Evolutionary conservation across 2,113 vertebrate genomes (phyloP).

Genomic region (Psittacara wagleri): DNA sequence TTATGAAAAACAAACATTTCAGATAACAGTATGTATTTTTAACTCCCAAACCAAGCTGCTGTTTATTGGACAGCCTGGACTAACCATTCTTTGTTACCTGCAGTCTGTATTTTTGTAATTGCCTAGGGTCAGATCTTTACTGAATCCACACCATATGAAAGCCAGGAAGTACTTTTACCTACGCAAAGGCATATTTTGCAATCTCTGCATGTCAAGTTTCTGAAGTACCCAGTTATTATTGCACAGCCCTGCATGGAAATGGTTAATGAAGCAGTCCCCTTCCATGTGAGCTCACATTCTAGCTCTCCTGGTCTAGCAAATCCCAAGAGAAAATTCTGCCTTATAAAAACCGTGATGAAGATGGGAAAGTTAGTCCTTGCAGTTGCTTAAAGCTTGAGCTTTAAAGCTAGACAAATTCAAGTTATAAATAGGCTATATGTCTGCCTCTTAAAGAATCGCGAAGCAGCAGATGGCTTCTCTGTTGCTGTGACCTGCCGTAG

Average conservation of each 20-base stretch:
- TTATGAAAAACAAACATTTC: neutral
- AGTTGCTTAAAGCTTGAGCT: neutral
- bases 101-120: neutral
- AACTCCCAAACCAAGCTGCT: neutral
- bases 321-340: neutral
- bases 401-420: constrained; percentile 19
- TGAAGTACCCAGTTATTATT: neutral
- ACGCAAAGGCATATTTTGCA: neutral
- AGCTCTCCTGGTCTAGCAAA: neutral
- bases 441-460: neutral
- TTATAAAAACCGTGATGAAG: neutral
- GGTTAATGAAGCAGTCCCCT: neutral
- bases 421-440: neutral
- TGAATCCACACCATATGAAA: neutral
- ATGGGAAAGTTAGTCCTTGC: neutral
- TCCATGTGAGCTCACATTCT: neutral
- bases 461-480: constrained; percentile 29
- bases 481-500: neutral
- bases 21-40: neutral
- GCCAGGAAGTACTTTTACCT: neutral
- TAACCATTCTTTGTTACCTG: neutral
- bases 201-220: neutral
- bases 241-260: neutral
- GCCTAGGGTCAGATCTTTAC: neutral
- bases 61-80: neutral